Evolutionary conservation across 1,140 invertebrate species (phyloP).

Genomic region (Drosophila orena): DNA sequence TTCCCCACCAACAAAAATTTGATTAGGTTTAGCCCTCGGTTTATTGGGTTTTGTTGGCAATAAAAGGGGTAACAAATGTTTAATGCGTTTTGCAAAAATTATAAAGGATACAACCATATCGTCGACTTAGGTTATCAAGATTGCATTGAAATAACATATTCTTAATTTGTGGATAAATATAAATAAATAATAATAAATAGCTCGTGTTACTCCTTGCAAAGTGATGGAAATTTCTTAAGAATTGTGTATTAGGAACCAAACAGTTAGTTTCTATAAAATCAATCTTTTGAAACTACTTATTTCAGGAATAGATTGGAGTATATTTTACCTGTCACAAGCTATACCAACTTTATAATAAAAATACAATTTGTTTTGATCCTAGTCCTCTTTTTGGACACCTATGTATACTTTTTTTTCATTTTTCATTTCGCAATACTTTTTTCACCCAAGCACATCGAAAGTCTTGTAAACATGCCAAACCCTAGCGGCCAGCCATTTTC

Average conservation of each 20-base stretch:
- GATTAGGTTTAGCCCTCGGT: slow-evolving; percentile 61
- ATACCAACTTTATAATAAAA: neutral
- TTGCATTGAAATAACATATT: neutral
- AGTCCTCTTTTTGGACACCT: neutral
- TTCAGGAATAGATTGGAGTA: neutral
- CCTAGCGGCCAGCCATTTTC: slow-evolving; percentile 13
- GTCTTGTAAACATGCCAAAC: slow-evolving; percentile 37
- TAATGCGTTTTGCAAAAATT: slow-evolving; percentile 5
- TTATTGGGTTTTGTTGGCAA: slow-evolving; percentile 28
- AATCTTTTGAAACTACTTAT: neutral
- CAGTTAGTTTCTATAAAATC: too few species aligned
- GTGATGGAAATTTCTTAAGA: too few species aligned
- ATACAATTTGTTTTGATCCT: neutral
- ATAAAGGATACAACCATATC: slow-evolving; percentile 2
- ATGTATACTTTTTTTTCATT: slow-evolving; percentile 1
- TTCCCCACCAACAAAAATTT: slow-evolving; percentile 42
- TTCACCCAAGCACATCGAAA: slow-evolving; percentile 5
- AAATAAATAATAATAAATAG: neutral
- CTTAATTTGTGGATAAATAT: too few species aligned
- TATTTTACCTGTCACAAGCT: neutral
- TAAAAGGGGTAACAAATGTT: slow-evolving; percentile 30
- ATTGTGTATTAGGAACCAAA: too few species aligned
- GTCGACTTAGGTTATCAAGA: slow-evolving; percentile 2
- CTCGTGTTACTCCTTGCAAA: neutral
- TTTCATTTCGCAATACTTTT: slow-evolving; percentile 9